A percentile compares a stretch with the other conserved stretches of the same genome.
Evolutionary conservation across 2,797 vertebrate genomes (phyloP).

Genomic region (Xiphophorus birchmanni): DNA sequence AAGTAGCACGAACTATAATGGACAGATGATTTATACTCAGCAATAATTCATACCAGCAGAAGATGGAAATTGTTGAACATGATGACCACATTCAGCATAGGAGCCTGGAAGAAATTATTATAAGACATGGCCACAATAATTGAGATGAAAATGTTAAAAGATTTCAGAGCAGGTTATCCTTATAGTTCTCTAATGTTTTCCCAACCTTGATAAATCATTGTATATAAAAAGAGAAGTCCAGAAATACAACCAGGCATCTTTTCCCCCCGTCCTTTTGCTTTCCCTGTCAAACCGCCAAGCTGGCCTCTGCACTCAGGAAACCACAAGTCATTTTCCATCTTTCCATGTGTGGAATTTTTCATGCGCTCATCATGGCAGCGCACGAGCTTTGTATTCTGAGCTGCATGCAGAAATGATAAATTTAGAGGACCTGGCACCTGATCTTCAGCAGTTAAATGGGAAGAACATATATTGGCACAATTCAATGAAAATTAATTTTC

Average conservation of each 20-base stretch:
- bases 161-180: slow-evolving; percentile 43
- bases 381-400: slow-evolving; percentile 67
- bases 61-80: slow-evolving; percentile 25
- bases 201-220: slow-evolving; percentile 71
- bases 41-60: slow-evolving; percentile 27
- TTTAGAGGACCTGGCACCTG: slow-evolving; percentile 73
- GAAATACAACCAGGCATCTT: slow-evolving; percentile 59
- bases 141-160: slow-evolving; percentile 49
- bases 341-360: slow-evolving; percentile 83
- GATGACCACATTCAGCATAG: slow-evolving; percentile 44
- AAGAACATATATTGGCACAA: slow-evolving; percentile 41
- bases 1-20: slow-evolving; percentile 22
- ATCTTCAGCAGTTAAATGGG: slow-evolving; percentile 27
- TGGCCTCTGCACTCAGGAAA: slow-evolving; percentile 78
- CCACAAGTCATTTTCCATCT: slow-evolving; percentile 82
- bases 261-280: background rate
- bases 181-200: slow-evolving; percentile 65
- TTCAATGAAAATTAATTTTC: slow-evolving; percentile 50
- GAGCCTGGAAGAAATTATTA: slow-evolving; percentile 56
- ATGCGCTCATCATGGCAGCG: slow-evolving; percentile 71
- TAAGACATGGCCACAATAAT: slow-evolving; percentile 33
- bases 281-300: slow-evolving; percentile 66
- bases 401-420: slow-evolving; percentile 72
- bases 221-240: slow-evolving; percentile 65
- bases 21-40: slow-evolving; percentile 33